Conservation (phyloP, 2,888 invertebrate species). For the Zele albiditarsus region DNA sequence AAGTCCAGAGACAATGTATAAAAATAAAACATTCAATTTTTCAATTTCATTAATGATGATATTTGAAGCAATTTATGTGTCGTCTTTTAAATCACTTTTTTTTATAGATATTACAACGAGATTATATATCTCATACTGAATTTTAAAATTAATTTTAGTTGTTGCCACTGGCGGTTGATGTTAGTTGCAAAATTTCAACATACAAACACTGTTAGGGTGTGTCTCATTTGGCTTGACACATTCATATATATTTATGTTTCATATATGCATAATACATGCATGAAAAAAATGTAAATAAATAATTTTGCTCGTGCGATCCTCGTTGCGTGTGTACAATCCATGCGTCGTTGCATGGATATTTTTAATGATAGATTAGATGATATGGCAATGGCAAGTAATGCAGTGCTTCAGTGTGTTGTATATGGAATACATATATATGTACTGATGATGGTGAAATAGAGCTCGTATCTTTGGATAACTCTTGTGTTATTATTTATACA, state of each 20-base stretch:
- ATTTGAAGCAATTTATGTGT: not conserved
- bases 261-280: not conserved
- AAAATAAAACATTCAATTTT: too few species aligned
- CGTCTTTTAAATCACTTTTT: not conserved
- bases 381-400: conserved; percentile 46
- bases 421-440: not conserved
- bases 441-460: conserved; percentile 45
- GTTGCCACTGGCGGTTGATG: not conserved
- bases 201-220: conserved; percentile 33
- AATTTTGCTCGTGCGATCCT: not conserved
- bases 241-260: not conserved
- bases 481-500: conserved; percentile 41
- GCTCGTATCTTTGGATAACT: conserved; percentile 46
- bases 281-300: not conserved
- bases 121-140: conserved; percentile 18
- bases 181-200: conserved; percentile 14
- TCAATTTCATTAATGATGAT: not conserved
- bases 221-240: conserved; percentile 30
- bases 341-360: conserved; percentile 43
- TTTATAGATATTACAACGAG: not conserved
- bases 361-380: conserved; percentile 51
- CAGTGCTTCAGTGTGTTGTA: not conserved
- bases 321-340: not conserved
- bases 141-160: conserved; percentile 21
- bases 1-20: too few species aligned